Conservation (phyloP, 2,797 vertebrate genomes). For the Leptatherina wallacei region DNA sequence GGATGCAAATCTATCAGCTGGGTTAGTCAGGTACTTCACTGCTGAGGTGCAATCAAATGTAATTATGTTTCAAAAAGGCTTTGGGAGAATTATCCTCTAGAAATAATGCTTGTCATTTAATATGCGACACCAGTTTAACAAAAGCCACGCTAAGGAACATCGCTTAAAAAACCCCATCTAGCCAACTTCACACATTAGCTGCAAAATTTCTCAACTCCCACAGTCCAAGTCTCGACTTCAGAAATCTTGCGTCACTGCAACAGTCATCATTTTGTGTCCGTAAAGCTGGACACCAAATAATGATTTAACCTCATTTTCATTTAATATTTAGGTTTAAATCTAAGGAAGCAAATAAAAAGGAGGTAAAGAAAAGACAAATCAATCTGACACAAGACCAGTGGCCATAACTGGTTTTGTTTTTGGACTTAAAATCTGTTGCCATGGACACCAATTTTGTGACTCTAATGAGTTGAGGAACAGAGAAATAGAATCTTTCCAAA, state of each 20-base stretch:
- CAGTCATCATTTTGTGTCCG: background rate
- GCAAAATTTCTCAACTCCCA: conserved; percentile 38
- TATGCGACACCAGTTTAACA: background rate
- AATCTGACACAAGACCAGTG: background rate
- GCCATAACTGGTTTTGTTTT: background rate
- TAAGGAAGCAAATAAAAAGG: background rate
- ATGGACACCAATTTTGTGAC: conserved; percentile 60
- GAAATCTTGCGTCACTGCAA: conserved; percentile 15
- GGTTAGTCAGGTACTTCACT: background rate
- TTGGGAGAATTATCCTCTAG: background rate
- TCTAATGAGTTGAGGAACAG: conserved; percentile 8
- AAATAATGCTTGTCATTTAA: background rate
- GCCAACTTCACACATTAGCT: conserved; percentile 30
- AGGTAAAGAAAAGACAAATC: conserved; percentile 15
- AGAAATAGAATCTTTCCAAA: background rate
- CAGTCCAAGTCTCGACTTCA: conserved; percentile 11
- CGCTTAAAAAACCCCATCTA: background rate
- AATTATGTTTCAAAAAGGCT: conserved; percentile 14
- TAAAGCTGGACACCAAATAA: background rate
- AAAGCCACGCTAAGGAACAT: background rate
- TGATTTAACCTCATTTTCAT: background rate
- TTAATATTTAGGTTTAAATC: background rate
- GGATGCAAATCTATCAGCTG: background rate
- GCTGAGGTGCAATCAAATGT: conserved; percentile 10
- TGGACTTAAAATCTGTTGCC: conserved; percentile 56